Evolutionary conservation across 2,797 vertebrate genomes (phyloP).

Genomic region (Tenualosa ilisha): DNA sequence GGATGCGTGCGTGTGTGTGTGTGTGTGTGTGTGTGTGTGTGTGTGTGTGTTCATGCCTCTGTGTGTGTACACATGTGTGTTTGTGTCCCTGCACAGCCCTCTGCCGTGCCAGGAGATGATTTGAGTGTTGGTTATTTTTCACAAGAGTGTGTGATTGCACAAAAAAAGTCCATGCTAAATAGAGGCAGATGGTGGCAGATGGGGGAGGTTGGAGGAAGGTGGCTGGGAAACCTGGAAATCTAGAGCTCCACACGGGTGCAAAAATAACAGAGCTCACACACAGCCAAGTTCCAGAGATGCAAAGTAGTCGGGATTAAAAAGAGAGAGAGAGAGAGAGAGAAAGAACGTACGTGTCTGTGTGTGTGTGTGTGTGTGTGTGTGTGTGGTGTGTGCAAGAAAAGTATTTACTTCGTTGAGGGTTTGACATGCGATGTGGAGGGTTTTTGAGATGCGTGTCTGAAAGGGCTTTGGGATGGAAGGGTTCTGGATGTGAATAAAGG

Average conservation of each 20-base stretch:
- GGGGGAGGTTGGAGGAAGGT: slow-evolving; percentile 99
- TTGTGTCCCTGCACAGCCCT: slow-evolving; percentile 78
- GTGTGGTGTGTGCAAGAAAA: slow-evolving; percentile 36
- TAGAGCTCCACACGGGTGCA: slow-evolving; percentile 93
- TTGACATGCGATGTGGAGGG: background rate
- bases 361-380: slow-evolving; percentile 33
- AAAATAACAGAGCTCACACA: slow-evolving; percentile 94
- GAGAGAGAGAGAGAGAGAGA: slow-evolving; percentile 59
- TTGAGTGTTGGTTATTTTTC: slow-evolving; percentile 99
- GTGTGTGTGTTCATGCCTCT: background rate
- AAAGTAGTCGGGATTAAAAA: slow-evolving; percentile 81
- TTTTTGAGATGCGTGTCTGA: background rate
- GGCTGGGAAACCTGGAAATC: slow-evolving; percentile 97
- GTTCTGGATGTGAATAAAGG: background rate
- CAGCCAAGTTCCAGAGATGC: slow-evolving; percentile 89
- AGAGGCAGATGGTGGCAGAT: slow-evolving; percentile 99
- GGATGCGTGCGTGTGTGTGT: slow-evolving; percentile 59
- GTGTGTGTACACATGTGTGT: background rate
- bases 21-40: slow-evolving; percentile 2
- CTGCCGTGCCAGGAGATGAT: slow-evolving; percentile 97
- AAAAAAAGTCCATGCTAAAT: slow-evolving; percentile 98
- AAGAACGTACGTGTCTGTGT: slow-evolving; percentile 43
- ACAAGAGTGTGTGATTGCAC: slow-evolving; percentile 96
- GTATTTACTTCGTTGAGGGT: background rate
- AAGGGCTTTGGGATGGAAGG: background rate